These are phyloP conservation scores for Stegastes partitus DNA, from an alignment of 2,113 vertebrate species.

Conservation along the genomic window DNA sequence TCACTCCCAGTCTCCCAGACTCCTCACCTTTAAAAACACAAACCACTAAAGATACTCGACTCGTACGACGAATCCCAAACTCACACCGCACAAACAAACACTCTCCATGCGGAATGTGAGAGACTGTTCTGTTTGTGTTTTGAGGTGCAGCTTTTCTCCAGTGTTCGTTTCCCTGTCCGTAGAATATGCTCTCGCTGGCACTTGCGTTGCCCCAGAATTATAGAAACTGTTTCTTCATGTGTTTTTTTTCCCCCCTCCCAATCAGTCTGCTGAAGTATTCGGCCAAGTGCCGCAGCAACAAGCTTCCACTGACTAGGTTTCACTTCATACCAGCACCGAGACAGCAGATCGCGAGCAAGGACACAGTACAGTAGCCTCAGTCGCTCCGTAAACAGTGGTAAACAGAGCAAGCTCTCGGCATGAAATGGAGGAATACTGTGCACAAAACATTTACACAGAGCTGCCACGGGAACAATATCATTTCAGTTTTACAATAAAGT, in stretches of 20 bases:
- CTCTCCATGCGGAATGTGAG: slow-evolving; percentile 55
- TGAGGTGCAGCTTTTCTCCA: slow-evolving; percentile 41
- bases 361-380: slow-evolving; percentile 78
- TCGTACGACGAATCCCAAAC: slow-evolving; percentile 40
- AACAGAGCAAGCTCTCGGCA: slow-evolving; percentile 73
- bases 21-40: slow-evolving; percentile 69
- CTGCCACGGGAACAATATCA: slow-evolving; percentile 80
- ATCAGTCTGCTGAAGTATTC: neutral
- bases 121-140: slow-evolving; percentile 61
- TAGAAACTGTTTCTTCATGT: neutral
- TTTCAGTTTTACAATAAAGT: slow-evolving; percentile 80
- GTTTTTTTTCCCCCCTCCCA: too few relatives aligned
- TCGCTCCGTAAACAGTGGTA: slow-evolving; percentile 78
- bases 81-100: slow-evolving; percentile 68
- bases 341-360: slow-evolving; percentile 50
- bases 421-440: slow-evolving; percentile 69
- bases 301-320: slow-evolving; percentile 8
- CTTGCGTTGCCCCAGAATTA: neutral
- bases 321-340: slow-evolving; percentile 30
- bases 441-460: slow-evolving; percentile 81
- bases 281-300: slow-evolving; percentile 4
- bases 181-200: neutral
- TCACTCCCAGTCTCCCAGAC: slow-evolving; percentile 33
- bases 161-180: neutral
- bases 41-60: slow-evolving; percentile 51